Conservation (phyloP, 2,888 invertebrate genomes). For the Hymenopus coronatus region DNA sequence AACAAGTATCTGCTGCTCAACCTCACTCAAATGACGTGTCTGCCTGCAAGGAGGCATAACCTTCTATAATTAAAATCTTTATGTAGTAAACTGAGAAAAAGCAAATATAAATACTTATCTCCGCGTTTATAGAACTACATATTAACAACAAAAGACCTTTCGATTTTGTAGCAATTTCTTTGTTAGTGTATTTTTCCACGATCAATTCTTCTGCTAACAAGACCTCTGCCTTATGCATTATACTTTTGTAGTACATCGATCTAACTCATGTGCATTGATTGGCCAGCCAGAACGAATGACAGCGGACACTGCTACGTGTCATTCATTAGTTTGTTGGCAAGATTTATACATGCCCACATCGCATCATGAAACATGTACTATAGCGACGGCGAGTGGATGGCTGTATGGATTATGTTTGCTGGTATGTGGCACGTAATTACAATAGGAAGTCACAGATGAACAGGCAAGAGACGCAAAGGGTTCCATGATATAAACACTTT, state of each 20-base stretch:
- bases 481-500: neutral
- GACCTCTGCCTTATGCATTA: neutral
- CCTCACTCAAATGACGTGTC: too few species aligned
- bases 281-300: neutral
- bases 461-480: neutral
- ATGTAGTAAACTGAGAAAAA: too few species aligned
- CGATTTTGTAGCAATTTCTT: too few species aligned
- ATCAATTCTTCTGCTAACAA: too few species aligned
- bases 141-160: too few species aligned
- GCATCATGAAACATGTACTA: neutral
- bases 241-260: neutral
- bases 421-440: constrained; percentile 18
- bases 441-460: constrained; percentile 1
- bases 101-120: too few species aligned
- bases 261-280: neutral
- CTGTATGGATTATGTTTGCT: neutral
- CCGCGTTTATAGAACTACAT: too few species aligned
- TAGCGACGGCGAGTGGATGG: neutral
- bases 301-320: neutral
- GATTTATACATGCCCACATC: neutral
- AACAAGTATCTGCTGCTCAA: too few species aligned
- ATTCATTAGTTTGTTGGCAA: neutral
- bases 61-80: too few species aligned
- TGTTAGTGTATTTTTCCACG: too few species aligned
- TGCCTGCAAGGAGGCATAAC: too few species aligned